These are phyloP conservation scores for Eulemur rubriventer DNA, from an alignment of 2,797 vertebrate genomes.

Conservation along the genomic window DNA sequence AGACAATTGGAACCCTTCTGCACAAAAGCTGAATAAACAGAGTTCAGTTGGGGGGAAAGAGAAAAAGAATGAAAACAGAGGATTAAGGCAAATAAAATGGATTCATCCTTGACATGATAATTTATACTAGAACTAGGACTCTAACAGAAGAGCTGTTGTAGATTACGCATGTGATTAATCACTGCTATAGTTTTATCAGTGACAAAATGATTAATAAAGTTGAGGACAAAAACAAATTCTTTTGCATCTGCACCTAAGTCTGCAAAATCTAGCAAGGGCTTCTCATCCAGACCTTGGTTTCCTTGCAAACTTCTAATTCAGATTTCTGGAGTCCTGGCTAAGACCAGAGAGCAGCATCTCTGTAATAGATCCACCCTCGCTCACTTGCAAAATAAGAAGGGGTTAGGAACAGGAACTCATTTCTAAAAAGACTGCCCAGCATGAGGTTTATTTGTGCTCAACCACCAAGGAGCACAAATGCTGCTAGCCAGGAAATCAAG, in stretches of 20 bases:
- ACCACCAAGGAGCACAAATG: not conserved
- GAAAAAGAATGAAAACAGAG: slow-evolving; percentile 75
- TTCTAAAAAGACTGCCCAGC: not conserved
- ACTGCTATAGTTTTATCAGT: slow-evolving; percentile 71
- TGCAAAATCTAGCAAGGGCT: slow-evolving; percentile 68
- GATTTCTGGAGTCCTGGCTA: slow-evolving; percentile 40
- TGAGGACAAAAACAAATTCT: slow-evolving; percentile 76
- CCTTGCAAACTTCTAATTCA: slow-evolving; percentile 69
- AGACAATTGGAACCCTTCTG: slow-evolving; percentile 79
- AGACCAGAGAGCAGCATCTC: slow-evolving; percentile 43
- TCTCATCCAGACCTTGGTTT: slow-evolving; percentile 56
- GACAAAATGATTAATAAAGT: slow-evolving; percentile 87
- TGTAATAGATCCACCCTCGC: slow-evolving; percentile 30
- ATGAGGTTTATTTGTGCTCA: not conserved
- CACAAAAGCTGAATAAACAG: slow-evolving; percentile 69
- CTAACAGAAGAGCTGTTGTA: slow-evolving; percentile 79
- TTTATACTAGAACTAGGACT: slow-evolving; percentile 81
- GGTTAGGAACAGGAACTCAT: not conserved
- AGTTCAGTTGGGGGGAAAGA: not conserved
- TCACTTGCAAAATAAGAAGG: slow-evolving; percentile 27
- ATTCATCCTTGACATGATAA: slow-evolving; percentile 85
- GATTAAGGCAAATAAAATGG: slow-evolving; percentile 83
- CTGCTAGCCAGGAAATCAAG: not conserved
- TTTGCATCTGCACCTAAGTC: slow-evolving; percentile 73
- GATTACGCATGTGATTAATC: slow-evolving; percentile 83